Base-by-base conservation (phyloP, 2,888 invertebrate genomes). In the Phrixothrix hirtus region DNA sequence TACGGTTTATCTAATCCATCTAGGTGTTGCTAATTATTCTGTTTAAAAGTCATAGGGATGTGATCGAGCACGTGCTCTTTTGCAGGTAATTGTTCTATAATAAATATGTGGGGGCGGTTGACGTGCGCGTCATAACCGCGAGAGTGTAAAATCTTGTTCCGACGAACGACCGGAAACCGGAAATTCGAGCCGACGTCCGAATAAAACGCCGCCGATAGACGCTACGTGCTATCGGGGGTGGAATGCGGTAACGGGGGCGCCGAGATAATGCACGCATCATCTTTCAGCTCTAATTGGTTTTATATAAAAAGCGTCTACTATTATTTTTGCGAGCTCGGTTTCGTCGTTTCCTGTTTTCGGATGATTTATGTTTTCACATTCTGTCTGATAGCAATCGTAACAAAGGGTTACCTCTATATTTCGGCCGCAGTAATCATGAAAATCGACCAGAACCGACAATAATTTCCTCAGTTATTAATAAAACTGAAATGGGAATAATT, bases 91-190 rank as follows among this genome's bases (percentile, higher is more conserved):
- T 55, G 48, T 47, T 30, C 29, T 58, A 52, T 61, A 63, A 64
- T 64, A 63, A 56, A 54, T 62, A 63, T 61, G 56, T 52, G 55
- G 38, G 55, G 57, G 55, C 55, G 58, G 60, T 58, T 60, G 62
- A 61, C 55, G 66, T 57, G 67, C 70, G 66, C 70, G 71, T 73
- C 72, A 74, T 74, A 73, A 72, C 70, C 66, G 65, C 64, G 61
- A 70, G 72, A 76, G 75, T 76, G 74, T 74, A 75, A 75, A 76
- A 69, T 74, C 75, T 74, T 76, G 76, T 76, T 74, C 71, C 71
- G 75, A 71, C 74, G 69, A 72, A 62, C 74, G 74, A 65, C 74
- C 75, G 76, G 76, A 75, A 72, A 71, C 73, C 64, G 72, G 75
- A 76, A 74, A 75, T 75, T 74, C 71, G 67, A 65, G 69, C 69